phyloP scores from a whole-genome alignment of 2,113 vertebrate species.

The Ptilorrhoa leucosticta region DNA sequence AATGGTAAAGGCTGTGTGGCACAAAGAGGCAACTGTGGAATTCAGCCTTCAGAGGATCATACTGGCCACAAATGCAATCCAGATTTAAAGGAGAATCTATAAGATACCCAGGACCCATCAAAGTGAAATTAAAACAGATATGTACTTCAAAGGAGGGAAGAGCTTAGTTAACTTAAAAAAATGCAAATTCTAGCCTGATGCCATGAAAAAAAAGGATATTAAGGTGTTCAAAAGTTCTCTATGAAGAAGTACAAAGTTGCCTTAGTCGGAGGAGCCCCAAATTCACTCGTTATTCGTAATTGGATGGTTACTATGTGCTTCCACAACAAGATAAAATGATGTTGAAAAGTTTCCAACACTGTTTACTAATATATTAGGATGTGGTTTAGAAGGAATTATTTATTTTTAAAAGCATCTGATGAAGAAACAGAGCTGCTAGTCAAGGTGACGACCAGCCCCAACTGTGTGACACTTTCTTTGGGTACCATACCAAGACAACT shows the following conservation, averaged over 20 bases:
- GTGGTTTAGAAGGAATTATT: not conserved
- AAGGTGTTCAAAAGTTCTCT: not conserved
- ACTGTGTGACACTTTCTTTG: not conserved
- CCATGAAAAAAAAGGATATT: not conserved
- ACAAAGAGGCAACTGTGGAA: not conserved
- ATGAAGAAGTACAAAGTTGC: not conserved
- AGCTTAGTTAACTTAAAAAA: not conserved
- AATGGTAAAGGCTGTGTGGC: not conserved
- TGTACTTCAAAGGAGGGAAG: not conserved
- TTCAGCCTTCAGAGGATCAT: not conserved
- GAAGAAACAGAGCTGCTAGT: not conserved
- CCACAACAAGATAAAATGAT: not conserved
- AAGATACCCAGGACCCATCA: not conserved
- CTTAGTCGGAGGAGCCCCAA: not conserved
- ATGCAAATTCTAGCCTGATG: not conserved
- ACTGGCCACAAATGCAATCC: not conserved
- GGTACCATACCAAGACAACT: not conserved
- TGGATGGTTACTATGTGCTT: not conserved
- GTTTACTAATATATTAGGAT: not conserved
- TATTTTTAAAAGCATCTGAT: not conserved
- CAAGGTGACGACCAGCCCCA: not conserved
- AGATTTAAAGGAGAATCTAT: not conserved
- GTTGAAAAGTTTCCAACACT: not conserved
- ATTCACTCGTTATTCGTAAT: not conserved
- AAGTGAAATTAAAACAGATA: not conserved